Evolutionary conservation across 2,888 invertebrate genomes (phyloP).

Genomic region (Drosophila macrothrix): DNA sequence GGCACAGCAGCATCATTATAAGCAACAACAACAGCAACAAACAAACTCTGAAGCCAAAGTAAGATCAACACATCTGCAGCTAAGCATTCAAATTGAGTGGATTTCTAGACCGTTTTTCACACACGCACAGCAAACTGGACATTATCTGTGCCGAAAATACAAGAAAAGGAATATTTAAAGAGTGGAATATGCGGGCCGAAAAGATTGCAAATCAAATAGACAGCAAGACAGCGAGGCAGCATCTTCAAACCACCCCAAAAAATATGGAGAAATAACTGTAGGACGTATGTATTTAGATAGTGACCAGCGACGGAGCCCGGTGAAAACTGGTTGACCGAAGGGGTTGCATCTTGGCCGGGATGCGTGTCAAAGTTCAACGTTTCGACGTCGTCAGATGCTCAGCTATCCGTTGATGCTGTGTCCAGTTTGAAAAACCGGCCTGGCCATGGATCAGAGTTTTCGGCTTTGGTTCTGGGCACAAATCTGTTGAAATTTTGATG

Average conservation of each 20-base stretch:
- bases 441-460: constrained; percentile 30
- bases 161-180: constrained; percentile 17
- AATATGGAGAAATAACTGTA: constrained; percentile 9
- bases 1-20: constrained; percentile 55
- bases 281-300: constrained; percentile 4
- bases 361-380: constrained; percentile 76
- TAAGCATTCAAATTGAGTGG: constrained; percentile 24
- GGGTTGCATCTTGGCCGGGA: constrained; percentile 72
- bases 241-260: constrained; percentile 58
- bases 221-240: constrained; percentile 39
- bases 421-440: constrained; percentile 78
- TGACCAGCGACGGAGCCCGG: constrained; percentile 58
- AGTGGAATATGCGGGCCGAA: constrained; percentile 62
- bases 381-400: constrained; percentile 36
- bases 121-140: constrained; percentile 67
- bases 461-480: constrained; percentile 46
- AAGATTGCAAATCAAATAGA: constrained; percentile 62
- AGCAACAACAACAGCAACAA: constrained; percentile 18
- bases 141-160: constrained; percentile 71
- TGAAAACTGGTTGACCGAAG: constrained; percentile 65
- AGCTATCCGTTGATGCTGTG: constrained; percentile 63
- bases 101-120: constrained; percentile 26
- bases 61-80: constrained; percentile 43
- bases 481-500: constrained; percentile 81
- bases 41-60: constrained; percentile 2